Evolutionary conservation across 2,113 vertebrate species (phyloP), one percentile per base, ranked within the genome.

Genomic region (Tychaedon coryphoeus): DNA sequence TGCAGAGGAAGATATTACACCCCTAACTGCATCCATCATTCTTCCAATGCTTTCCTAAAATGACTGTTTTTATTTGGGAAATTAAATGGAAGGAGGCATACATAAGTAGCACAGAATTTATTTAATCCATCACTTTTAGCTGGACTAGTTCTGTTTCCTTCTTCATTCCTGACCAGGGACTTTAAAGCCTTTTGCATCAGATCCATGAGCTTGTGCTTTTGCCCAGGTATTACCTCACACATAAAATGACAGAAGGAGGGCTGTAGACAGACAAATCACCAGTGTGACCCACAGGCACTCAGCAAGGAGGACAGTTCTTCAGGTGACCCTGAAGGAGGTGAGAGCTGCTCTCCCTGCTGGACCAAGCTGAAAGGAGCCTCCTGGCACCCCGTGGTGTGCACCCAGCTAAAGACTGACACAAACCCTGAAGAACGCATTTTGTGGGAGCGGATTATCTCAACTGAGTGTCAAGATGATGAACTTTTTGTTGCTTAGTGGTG

Each of bases 61-160:
- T 26, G 69, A 92, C 54, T 86, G 69, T 9, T 88, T 92, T 84
- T 54, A 65, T 60, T 72, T 66, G 61, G 71, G 51, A 90, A 73
- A 90, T 86, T 45, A 93, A 95, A 80, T 26, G 43, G 54, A 65
- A 94, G 48, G 60, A 81, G 78, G 50, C 36, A 10, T 48, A 50
- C 0, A 0, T 26, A 40, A 14, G 17, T 62, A n/a, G 43, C 28
- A 26, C 85, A 47, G 78, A 62, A 61, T 47, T 50, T 83, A 89
- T 88, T 94, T 96, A 95, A 94, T 88, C 61, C 86, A 96, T 71
- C 65, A 20, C 78, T 96, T 92, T 88, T 94, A 73, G 71, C 40
- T 81, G 57, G 58, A 91, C 86, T 85, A 64, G 71, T 92, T 91
- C 90, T 84, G 71, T 92, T 97, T 97, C 94, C 81, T 95, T 86